Conservation (phyloP, 1,140 invertebrate genomes). For the Melanaphis sacchari region DNA sequence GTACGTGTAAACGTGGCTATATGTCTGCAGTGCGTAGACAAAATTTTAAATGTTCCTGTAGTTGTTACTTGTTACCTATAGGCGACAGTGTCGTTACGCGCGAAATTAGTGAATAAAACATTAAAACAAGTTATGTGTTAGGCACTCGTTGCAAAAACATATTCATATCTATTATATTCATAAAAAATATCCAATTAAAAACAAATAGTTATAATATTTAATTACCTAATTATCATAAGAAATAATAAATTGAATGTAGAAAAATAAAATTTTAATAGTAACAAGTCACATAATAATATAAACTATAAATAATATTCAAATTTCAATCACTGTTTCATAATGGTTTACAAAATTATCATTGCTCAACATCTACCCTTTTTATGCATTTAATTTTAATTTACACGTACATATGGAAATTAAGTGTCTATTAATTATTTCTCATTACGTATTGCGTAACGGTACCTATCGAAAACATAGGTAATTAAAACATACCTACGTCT, state of each 20-base stretch:
- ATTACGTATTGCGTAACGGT: neutral
- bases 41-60: neutral
- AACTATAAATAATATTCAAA: neutral
- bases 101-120: neutral
- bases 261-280: neutral
- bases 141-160: too few relatives aligned
- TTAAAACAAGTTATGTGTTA: neutral
- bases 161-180: too few relatives aligned
- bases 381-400: neutral
- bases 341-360: neutral
- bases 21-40: neutral
- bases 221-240: conserved; percentile 3
- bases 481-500: too few relatives aligned
- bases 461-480: neutral
- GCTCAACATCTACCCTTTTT: neutral
- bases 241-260: neutral
- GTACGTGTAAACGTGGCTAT: too few relatives aligned
- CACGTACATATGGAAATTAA: neutral
- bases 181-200: too few relatives aligned
- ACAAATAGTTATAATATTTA: neutral
- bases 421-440: neutral
- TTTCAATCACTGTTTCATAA: neutral
- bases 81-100: neutral
- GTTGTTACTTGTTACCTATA: too few relatives aligned
- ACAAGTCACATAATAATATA: neutral